Evolutionary conservation across 2,888 invertebrate species (phyloP), one percentile per base, ranked within the genome.

Genomic region (Conomelus anceps): DNA sequence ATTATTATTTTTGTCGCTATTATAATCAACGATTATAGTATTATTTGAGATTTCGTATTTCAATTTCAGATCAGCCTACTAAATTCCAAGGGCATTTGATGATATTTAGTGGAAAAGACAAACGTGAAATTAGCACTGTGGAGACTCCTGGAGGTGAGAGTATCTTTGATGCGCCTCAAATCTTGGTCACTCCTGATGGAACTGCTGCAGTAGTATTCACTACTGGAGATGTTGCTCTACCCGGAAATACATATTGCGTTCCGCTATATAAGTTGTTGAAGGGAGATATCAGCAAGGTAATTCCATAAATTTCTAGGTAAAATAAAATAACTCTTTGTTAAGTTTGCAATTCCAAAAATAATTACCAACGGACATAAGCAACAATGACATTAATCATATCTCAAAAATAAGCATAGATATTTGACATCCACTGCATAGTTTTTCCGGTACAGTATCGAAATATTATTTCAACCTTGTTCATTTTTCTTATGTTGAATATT

Each of bases 101-200:
- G 85, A 92, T 97, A 3, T 94, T 97, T 90, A 96, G 96, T 88
- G 97, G 97, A 3, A 95, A 94, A 92, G 95, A 94, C 41, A 97
- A 97, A 0, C 93, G 94, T 91, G 94, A 96, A 90, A 93, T 97
- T 85, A 94, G 94, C 90, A 94, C 94, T 92, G 93, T 95, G 88
- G 93, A 94, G 63, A 95, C 96, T 34, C 96, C 96, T 0, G 95
- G 95, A 91, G 93, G 94, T 22, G 94, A 95, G 90, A 96, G 97
- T 93, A 94, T 96, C 23, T 97, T 96, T 92, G 96, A 96, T 91
- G 96, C 96, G 23, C 96, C 97, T 0, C 96, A 96, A 92, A 92
- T 96, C 22, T 91, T 96, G 7, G 94, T 94, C 0, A 94, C 94
- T 90, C 94, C 94, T 29, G 95, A 95, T 92, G 96, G 96, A n/a